Evolutionary conservation across 1,140 invertebrate genomes (phyloP), one percentile per base, ranked within the genome.

Genomic region (Drosophila triauraria): DNA sequence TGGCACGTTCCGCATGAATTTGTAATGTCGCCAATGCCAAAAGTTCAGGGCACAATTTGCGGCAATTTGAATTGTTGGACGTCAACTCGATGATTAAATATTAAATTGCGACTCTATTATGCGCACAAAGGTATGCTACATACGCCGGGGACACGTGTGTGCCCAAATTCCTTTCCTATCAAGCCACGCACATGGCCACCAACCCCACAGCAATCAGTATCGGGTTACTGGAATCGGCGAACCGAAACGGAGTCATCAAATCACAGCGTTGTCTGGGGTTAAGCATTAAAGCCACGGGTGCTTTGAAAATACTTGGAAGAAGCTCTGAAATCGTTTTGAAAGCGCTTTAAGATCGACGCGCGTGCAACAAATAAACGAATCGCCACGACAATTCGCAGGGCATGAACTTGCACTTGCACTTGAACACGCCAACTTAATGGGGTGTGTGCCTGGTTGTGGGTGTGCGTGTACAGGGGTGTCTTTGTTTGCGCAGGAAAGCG

Each of bases 1-100:
- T 83, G 75, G 58, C 84, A 88, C 72, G 69, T 70, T 68, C 12
- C 47, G 47, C 72, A 75, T 88, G 53, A 80, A 87, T 87, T 80
- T 80, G 79, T 87, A 51, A 81, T 87, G 53, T 61, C 44, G 50
- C 20, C 35, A 46, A 63, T 74, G 76, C 40, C 71, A 50, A 78
- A 80, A 58, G 46, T 82, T 62, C 48, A 32, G 53, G 47, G 25
- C 44, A 23, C 63, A 87, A 84, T 84, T 88, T 72, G 58, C 62
- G 65, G 48, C 58, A 72, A 82, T 78, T 75, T 80, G 25, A 83
- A 84, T 78, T 56, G 65, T 62, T 63, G 62, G 68, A 54, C 69
- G 48, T 8, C 47, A 65, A 53, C 61, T 61, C 48, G 50, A 40
- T 53, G 54, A 50, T 56, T 78, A 44, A 78, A 87, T 84, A 83